Conservation (phyloP, 2,113 vertebrate genomes). For the Alosa alosa region DNA sequence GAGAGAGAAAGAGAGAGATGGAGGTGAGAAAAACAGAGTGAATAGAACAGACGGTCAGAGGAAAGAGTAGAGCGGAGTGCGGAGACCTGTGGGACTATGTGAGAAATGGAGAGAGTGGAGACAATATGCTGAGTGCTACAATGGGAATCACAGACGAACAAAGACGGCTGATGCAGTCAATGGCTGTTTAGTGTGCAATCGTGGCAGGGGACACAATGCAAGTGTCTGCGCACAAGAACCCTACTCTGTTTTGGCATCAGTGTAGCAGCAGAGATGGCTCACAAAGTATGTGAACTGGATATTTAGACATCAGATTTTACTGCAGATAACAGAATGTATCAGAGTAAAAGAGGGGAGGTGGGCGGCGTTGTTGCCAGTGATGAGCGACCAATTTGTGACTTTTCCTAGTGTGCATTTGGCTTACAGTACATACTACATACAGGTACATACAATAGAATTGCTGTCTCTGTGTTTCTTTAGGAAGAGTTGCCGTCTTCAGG, state of each 20-base stretch:
- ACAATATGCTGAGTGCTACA: neutral
- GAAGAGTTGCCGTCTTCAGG: neutral
- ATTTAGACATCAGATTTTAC: neutral
- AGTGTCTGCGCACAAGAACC: neutral
- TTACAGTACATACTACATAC: neutral
- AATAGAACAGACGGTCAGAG: neutral
- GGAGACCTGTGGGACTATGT: neutral
- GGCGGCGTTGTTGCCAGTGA: neutral
- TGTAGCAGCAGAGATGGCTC: neutral
- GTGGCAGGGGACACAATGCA: neutral
- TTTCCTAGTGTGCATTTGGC: neutral
- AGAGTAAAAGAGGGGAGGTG: neutral
- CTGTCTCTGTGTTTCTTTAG: neutral
- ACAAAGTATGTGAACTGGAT: neutral
- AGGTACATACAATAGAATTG: neutral
- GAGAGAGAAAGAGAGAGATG: neutral
- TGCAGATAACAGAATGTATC: neutral
- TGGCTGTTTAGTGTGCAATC: neutral
- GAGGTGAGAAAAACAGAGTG: neutral
- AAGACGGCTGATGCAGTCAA: neutral
- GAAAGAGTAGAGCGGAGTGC: neutral
- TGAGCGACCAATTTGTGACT: neutral
- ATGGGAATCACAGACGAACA: neutral
- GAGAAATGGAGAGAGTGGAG: neutral
- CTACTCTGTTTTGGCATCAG: neutral